Evolutionary conservation across 2,888 invertebrate genomes (phyloP).

Genomic region (Junonia oenone): DNA sequence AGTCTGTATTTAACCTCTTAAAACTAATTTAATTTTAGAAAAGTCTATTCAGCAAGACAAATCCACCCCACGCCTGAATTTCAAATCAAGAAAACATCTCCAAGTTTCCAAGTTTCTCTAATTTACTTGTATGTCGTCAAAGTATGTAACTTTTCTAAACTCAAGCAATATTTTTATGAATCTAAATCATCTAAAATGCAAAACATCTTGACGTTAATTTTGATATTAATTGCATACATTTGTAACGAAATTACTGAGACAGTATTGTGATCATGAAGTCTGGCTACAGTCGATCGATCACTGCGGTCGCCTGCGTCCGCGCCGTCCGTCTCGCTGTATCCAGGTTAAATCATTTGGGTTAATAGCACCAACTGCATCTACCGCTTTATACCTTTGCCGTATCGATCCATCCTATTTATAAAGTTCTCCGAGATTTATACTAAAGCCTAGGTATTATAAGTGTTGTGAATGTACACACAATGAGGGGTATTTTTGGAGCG

Average conservation of each 20-base stretch:
- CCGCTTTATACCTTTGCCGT: constrained; percentile 35
- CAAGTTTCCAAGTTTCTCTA: too few relatives aligned
- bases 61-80: too few relatives aligned
- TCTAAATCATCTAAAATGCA: too few relatives aligned
- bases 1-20: too few relatives aligned
- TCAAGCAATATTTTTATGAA: too few relatives aligned
- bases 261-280: background rate
- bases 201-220: background rate
- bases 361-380: constrained; percentile 40
- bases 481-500: constrained; percentile 68
- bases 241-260: background rate
- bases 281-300: constrained; percentile 11
- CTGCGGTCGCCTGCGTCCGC: constrained; percentile 12
- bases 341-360: constrained; percentile 42
- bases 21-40: background rate
- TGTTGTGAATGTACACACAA: constrained; percentile 69
- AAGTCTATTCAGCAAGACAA: background rate
- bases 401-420: constrained; percentile 51
- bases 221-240: background rate
- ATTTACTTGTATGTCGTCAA: too few relatives aligned
- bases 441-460: constrained; percentile 63
- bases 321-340: constrained; percentile 26
- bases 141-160: too few relatives aligned
- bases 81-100: too few relatives aligned
- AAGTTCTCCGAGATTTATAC: constrained; percentile 57